Percentiles rank a stretch among this genome's conserved stretches.
These are phyloP conservation scores for Campylomormyrus numenius DNA, from an alignment of 2,113 vertebrate genomes.

Conservation along the genomic window DNA sequence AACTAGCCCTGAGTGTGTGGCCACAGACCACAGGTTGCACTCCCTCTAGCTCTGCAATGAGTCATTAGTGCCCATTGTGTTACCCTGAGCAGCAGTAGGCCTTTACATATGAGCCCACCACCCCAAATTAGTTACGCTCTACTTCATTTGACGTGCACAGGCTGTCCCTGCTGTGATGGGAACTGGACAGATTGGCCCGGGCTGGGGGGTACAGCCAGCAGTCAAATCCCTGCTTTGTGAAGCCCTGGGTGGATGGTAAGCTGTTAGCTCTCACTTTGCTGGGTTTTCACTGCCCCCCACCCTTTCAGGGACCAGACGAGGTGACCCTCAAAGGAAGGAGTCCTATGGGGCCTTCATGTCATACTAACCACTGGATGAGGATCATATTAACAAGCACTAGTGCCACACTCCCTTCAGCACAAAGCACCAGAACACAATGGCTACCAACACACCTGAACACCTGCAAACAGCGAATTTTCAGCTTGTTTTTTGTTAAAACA, in stretches of 20 bases:
- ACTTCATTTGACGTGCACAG: neutral
- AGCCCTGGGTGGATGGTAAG: neutral
- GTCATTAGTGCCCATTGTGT: neutral
- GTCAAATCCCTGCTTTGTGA: neutral
- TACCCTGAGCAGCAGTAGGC: neutral
- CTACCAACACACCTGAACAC: neutral
- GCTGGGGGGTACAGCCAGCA: neutral
- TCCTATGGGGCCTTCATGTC: neutral
- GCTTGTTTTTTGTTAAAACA: neutral
- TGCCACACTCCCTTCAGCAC: neutral
- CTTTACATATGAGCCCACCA: neutral
- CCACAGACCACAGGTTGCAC: neutral
- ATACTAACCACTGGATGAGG: neutral
- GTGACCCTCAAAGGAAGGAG: neutral
- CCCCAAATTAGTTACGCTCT: neutral
- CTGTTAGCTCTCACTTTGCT: neutral
- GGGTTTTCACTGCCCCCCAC: neutral
- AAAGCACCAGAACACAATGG: neutral
- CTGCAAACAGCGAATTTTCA: neutral
- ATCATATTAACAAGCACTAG: neutral
- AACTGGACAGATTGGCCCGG: neutral
- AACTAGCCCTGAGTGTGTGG: neutral
- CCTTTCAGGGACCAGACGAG: neutral
- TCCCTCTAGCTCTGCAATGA: neutral
- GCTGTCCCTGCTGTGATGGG: neutral